phyloP scores from a whole-genome alignment of 2,888 invertebrate species.

The Sesamia inferens region DNA sequence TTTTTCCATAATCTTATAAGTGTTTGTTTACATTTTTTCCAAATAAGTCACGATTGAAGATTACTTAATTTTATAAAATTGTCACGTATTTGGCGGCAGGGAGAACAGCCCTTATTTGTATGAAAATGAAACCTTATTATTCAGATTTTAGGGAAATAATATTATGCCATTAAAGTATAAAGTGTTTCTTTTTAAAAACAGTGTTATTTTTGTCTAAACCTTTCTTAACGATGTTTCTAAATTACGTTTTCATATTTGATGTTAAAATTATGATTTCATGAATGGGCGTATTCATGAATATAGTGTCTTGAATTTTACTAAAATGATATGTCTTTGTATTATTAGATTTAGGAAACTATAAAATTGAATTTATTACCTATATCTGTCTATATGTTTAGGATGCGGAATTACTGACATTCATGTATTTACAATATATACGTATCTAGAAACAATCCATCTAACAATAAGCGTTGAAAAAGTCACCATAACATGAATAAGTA shows the following conservation, averaged over 20 bases:
- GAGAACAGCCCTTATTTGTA: slow-evolving; percentile 35
- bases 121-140: slow-evolving; percentile 35
- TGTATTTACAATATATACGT: background rate
- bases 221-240: background rate
- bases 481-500: slow-evolving; percentile 8
- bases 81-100: slow-evolving; percentile 25
- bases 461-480: background rate
- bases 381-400: background rate
- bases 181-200: slow-evolving; percentile 12
- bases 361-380: background rate
- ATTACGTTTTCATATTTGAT: slow-evolving; percentile 3
- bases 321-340: background rate
- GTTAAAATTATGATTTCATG: slow-evolving; percentile 16
- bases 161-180: slow-evolving; percentile 19
- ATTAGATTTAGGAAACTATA: background rate
- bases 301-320: background rate
- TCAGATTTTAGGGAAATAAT: slow-evolving; percentile 35
- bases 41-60: no score
- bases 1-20: no score
- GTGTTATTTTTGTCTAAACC: background rate
- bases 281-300: no score
- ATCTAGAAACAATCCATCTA: background rate
- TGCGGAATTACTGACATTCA: background rate
- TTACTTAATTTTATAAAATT: slow-evolving; percentile 9
- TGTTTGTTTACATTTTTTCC: no score